Evolutionary conservation across 1,140 invertebrate species (phyloP).

Genomic region (Phymastichus coffea): DNA sequence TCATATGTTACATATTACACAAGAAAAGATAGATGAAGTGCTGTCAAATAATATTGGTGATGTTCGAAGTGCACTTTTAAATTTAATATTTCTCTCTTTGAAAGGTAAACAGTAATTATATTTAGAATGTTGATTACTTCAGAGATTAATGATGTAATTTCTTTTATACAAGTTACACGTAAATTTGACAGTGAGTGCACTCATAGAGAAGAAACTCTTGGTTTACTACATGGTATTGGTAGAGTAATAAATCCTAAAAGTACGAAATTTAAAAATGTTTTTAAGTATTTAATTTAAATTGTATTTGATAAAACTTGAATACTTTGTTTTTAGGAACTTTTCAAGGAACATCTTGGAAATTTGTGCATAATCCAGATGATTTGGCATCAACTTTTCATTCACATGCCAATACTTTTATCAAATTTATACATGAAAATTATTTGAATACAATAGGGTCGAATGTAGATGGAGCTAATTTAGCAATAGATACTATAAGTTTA

Average conservation of each 20-base stretch:
- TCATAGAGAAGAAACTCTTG: conserved; percentile 66
- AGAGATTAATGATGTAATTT: too few species aligned
- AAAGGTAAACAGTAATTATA: conserved; percentile 58
- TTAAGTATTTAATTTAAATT: background rate
- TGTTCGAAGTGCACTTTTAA: conserved; percentile 69
- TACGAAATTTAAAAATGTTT: conserved; percentile 39
- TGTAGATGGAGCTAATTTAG: conserved; percentile 57
- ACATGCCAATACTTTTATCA: conserved; percentile 64
- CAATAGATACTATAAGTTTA: conserved; percentile 64
- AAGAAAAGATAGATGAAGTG: conserved; percentile 65
- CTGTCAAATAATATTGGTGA: conserved; percentile 69
- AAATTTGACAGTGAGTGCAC: conserved; percentile 39
- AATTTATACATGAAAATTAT: conserved; percentile 75
- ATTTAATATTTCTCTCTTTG: conserved; percentile 69
- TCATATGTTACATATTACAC: conserved; percentile 59
- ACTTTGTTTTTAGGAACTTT: conserved; percentile 4
- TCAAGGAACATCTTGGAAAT: conserved; percentile 41
- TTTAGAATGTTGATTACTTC: conserved; percentile 1
- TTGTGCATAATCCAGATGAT: conserved; percentile 65
- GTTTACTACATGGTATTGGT: conserved; percentile 73
- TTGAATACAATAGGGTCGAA: conserved; percentile 67
- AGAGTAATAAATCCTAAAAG: conserved; percentile 75
- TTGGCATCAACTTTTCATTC: conserved; percentile 65
- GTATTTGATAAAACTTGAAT: conserved; percentile 9
- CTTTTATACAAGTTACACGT: conserved; percentile 21